Conservation (phyloP, 2,113 vertebrate species). For the Pluvianellus socialis region DNA sequence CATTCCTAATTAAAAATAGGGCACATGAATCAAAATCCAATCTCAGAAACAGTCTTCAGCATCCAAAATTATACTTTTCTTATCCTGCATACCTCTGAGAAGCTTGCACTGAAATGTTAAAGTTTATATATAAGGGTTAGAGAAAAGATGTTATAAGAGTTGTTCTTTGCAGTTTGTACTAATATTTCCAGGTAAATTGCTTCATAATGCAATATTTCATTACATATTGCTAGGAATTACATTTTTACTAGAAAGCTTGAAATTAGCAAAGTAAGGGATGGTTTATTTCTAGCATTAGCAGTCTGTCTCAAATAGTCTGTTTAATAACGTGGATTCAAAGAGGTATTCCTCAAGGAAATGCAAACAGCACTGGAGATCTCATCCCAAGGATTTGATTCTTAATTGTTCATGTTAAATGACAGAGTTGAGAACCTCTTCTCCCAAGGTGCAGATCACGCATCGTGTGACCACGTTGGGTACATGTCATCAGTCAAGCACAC, state of each 20-base stretch:
- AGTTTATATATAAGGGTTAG: background rate
- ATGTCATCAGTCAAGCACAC: background rate
- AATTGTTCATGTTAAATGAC: background rate
- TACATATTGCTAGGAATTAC: background rate
- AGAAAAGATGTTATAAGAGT: background rate
- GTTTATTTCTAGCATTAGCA: background rate
- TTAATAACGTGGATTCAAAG: background rate
- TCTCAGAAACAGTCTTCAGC: background rate
- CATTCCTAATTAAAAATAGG: constrained; percentile 40
- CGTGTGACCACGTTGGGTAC: background rate
- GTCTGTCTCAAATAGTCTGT: background rate
- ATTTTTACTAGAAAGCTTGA: background rate
- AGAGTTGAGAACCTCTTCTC: background rate
- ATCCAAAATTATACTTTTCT: background rate
- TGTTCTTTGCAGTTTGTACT: background rate
- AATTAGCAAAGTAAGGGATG: background rate
- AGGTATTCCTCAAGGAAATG: background rate
- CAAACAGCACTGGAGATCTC: background rate
- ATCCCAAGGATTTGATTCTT: background rate
- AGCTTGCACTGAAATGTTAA: background rate
- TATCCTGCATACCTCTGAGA: background rate
- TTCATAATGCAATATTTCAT: background rate
- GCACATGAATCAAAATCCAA: background rate
- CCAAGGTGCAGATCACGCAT: background rate
- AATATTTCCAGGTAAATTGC: background rate